Percentiles rank a stretch among this genome's conserved stretches.
phyloP scores from a whole-genome alignment of 2,797 vertebrate species.

The Gadopsis marmoratus region DNA sequence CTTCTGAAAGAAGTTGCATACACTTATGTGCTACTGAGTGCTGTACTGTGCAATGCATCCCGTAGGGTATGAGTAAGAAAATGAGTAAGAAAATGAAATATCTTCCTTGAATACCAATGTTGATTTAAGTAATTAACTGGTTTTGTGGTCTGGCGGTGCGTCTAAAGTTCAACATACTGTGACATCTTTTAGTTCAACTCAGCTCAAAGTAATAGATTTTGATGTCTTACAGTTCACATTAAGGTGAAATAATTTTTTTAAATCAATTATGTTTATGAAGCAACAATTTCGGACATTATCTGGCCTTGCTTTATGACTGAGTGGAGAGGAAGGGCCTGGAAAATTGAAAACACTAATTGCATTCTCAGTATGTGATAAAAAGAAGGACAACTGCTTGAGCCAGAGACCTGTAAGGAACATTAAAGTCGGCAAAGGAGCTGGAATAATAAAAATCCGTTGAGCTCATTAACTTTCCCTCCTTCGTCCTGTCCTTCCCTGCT shows the following conservation, averaged over 20 bases:
- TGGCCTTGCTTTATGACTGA: slow-evolving; percentile 52
- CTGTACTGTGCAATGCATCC: not conserved
- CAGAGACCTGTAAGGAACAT: slow-evolving; percentile 58
- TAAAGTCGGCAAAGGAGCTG: slow-evolving; percentile 38
- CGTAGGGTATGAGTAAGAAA: not conserved
- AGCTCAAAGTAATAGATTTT: slow-evolving; percentile 1
- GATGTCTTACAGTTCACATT: slow-evolving; percentile 27
- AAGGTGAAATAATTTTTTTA: slow-evolving; percentile 23
- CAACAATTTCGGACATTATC: slow-evolving; percentile 49
- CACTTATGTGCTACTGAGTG: not conserved
- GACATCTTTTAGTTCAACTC: slow-evolving; percentile 13
- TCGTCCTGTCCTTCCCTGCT: not conserved
- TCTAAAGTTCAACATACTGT: not conserved
- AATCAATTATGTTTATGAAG: slow-evolving; percentile 50
- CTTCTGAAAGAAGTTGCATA: slow-evolving; percentile 5
- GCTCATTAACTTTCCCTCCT: slow-evolving; percentile 59
- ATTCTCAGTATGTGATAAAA: slow-evolving; percentile 61
- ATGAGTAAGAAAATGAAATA: not conserved
- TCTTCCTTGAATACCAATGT: not conserved
- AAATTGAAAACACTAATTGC: slow-evolving; percentile 68
- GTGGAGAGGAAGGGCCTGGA: slow-evolving; percentile 40
- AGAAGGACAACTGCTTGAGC: slow-evolving; percentile 52
- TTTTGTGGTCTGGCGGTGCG: slow-evolving; percentile 3
- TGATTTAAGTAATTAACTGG: not conserved
- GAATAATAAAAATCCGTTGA: slow-evolving; percentile 54